These are phyloP conservation scores for Achroia grisella DNA, from an alignment of 1,140 invertebrate species.

Conservation along the genomic window DNA sequence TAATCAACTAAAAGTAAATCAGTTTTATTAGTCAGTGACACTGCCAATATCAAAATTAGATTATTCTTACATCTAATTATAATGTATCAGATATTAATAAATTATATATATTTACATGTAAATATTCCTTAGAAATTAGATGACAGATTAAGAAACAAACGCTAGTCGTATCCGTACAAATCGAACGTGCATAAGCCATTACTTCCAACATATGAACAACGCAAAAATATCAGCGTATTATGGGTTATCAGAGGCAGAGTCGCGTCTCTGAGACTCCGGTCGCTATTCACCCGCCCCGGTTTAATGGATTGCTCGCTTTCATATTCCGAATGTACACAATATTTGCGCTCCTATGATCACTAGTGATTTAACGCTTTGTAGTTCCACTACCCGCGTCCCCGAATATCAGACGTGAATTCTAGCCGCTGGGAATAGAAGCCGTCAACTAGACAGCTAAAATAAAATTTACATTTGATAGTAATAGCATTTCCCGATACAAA, in stretches of 20 bases:
- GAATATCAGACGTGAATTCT: not conserved
- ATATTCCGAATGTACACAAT: constrained; percentile 52
- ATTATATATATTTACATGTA: too few relatives aligned
- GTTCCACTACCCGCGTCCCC: constrained; percentile 8
- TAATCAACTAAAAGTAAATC: too few relatives aligned
- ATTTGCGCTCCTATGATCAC: constrained; percentile 53
- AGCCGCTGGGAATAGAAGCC: not conserved
- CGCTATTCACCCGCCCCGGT: constrained; percentile 43
- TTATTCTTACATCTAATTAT: too few relatives aligned
- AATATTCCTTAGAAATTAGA: too few relatives aligned
- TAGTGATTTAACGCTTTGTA: constrained; percentile 40
- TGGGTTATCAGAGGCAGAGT: constrained; percentile 66
- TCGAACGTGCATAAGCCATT: constrained; percentile 51
- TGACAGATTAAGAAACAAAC: too few relatives aligned
- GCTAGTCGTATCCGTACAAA: constrained; percentile 23
- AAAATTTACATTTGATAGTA: constrained; percentile 35
- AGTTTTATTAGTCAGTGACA: too few relatives aligned
- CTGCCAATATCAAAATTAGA: too few relatives aligned
- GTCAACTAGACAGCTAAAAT: constrained; percentile 13
- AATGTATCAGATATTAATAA: too few relatives aligned
- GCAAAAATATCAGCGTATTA: constrained; percentile 73
- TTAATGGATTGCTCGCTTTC: constrained; percentile 70
- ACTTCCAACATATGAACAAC: constrained; percentile 72
- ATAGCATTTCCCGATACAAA: constrained; percentile 53
- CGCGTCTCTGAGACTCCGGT: constrained; percentile 50